Conservation (phyloP, 2,888 invertebrate genomes). For the Nomada hirtipes region DNA sequence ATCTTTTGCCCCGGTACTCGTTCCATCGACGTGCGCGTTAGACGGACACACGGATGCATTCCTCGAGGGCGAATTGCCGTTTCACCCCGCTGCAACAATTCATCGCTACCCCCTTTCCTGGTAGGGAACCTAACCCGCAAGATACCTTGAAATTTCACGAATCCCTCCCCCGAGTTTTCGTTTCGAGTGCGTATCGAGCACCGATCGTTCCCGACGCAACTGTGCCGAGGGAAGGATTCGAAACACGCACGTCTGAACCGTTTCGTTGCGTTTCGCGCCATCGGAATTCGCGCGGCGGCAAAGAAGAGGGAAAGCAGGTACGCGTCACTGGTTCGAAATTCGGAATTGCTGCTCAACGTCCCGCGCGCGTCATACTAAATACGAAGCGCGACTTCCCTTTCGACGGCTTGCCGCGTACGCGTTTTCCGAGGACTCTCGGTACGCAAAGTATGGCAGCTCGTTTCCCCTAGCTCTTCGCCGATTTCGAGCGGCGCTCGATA, state of each 20-base stretch:
- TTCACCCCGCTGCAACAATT: conserved; percentile 17
- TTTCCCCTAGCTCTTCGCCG: too few species aligned
- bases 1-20: neutral
- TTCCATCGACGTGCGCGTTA: neutral
- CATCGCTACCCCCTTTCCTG: conserved; percentile 20
- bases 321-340: conserved; percentile 12
- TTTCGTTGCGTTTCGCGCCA: neutral
- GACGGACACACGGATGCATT: neutral
- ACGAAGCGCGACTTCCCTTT: neutral
- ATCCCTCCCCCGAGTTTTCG: neutral
- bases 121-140: too few species aligned
- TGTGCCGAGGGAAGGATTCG: neutral
- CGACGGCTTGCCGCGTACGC: neutral
- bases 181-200: neutral
- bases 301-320: too few species aligned
- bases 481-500: too few species aligned
- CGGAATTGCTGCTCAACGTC: conserved; percentile 29
- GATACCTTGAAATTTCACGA: neutral
- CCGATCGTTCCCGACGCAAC: neutral
- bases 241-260: neutral
- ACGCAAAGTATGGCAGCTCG: too few species aligned
- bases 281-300: too few species aligned
- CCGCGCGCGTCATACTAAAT: conserved; percentile 22
- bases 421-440: neutral
- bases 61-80: neutral